A percentile compares a stretch with the other conserved stretches of the same genome.
Conservation (phyloP, 2,888 invertebrate genomes). For the Megaustenia siamemsis region DNA sequence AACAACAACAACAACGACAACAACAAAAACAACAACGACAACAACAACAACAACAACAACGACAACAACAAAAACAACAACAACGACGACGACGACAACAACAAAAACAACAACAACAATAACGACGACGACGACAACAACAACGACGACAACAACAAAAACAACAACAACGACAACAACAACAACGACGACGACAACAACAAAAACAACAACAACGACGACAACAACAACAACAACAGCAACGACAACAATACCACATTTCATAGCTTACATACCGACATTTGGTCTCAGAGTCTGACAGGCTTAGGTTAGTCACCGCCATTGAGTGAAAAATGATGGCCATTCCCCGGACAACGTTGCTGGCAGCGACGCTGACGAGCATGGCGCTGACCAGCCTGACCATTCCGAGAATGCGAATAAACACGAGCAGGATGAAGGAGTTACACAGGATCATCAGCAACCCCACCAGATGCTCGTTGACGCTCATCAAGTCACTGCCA, state of each 20-base stretch:
- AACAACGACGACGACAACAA: not conserved
- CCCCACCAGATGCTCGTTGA: conserved; percentile 22
- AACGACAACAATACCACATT: not conserved
- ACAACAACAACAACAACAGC: not conserved
- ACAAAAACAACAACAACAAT: too few relatives aligned
- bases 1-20: too few relatives aligned
- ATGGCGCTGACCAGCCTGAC: not conserved
- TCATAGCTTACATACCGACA: not conserved
- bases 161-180: not conserved
- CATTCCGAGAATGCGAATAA: conserved; percentile 26
- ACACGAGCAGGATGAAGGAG: not conserved
- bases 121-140: not conserved
- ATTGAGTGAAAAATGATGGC: not conserved
- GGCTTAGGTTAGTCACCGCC: not conserved
- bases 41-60: too few relatives aligned
- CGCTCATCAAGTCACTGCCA: not conserved
- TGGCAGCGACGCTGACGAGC: conserved; percentile 26
- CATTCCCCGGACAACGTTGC: not conserved
- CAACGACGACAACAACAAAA: not conserved
- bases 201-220: too few relatives aligned
- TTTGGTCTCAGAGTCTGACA: not conserved
- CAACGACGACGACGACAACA: too few relatives aligned
- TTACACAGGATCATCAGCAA: not conserved
- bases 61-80: too few relatives aligned
- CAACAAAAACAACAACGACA: too few relatives aligned